Evolutionary conservation across 2,113 vertebrate genomes (phyloP), one percentile per base, ranked within the genome.

Genomic region (Sturnira hondurensis): DNA sequence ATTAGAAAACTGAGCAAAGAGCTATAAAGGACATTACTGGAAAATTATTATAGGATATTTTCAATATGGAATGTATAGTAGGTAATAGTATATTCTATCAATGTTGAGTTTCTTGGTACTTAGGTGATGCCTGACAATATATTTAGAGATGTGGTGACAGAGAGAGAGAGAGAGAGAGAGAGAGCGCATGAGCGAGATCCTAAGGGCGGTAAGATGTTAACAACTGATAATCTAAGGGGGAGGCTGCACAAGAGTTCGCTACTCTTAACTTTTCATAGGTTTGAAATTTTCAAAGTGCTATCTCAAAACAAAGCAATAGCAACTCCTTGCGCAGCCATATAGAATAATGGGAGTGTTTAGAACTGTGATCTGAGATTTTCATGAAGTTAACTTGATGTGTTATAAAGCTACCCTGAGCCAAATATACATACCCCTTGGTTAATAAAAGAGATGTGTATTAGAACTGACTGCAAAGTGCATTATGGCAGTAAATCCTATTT

Each of bases 91-190:
- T 65, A 19, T 63, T 74, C 58, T 88, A 43, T 71, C n/a, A 71
- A 52, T 73, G 31, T 56, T 89, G 68, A 86, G 82, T 90, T 83
- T 89, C 73, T 94, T 90, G n/a, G 31, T 67, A 73, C 22, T 86
- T 61, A 83, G 58, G 17, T 87, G 45, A 88, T 71, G 87, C 3
- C 12, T 67, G 38, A 43, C 80, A 47, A 81, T 89, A 10, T 41
- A 81, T 84, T 92, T 93, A 89, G 78, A 89, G 71, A 38, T n/a
- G 4, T 28, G 43, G 0, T 36, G 26, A 77, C 12, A 47, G 26
- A 52, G 36, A 76, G 4, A 5, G 31, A 50, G 19, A n/a, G 33
- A 12, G 5, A 41, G 31, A 43, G 19, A 52, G 16, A 93, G 26
- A 20, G 5, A 52, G 45, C n/a, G n/a, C n/a, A 12, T n/a, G n/a